Evolutionary conservation across 2,888 invertebrate genomes (phyloP).

Genomic region (Seira sanloemensis): DNA sequence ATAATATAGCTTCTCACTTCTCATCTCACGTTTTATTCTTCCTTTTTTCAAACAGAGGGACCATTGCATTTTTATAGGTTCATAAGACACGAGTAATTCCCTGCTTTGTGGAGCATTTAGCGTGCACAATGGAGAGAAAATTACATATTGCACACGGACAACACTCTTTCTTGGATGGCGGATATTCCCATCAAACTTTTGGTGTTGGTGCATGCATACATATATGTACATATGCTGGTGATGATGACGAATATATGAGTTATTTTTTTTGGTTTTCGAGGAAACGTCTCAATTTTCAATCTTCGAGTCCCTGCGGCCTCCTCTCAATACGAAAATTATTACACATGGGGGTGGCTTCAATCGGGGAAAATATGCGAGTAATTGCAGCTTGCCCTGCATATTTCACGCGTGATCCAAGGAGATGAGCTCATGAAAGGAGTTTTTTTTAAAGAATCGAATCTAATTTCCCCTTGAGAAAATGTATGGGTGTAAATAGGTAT

Average conservation of each 20-base stretch:
- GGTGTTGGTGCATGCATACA: too few relatives aligned
- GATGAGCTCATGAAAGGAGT: too few relatives aligned
- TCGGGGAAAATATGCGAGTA: too few relatives aligned
- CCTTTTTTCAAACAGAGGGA: background rate
- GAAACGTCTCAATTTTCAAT: conserved; percentile 58
- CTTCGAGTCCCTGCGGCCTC: conserved; percentile 21
- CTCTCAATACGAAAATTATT: too few relatives aligned
- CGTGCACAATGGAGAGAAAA: background rate
- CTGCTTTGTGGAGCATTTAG: background rate
- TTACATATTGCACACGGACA: background rate
- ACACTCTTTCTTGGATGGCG: too few relatives aligned
- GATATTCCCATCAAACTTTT: too few relatives aligned
- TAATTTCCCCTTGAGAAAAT: too few relatives aligned
- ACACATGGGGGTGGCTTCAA: too few relatives aligned
- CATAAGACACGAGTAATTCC: background rate
- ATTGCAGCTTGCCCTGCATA: too few relatives aligned
- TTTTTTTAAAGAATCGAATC: too few relatives aligned
- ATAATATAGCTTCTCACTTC: background rate
- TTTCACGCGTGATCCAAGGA: too few relatives aligned
- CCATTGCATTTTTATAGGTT: background rate
- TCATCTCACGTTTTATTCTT: conserved; percentile 32
- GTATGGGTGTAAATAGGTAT: too few relatives aligned
- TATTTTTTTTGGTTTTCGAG: conserved; percentile 37
- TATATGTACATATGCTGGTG: background rate
- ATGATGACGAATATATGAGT: conserved; percentile 56